These are phyloP conservation scores for Pammene aurita DNA, from an alignment of 2,888 invertebrate species.

Conservation along the genomic window DNA sequence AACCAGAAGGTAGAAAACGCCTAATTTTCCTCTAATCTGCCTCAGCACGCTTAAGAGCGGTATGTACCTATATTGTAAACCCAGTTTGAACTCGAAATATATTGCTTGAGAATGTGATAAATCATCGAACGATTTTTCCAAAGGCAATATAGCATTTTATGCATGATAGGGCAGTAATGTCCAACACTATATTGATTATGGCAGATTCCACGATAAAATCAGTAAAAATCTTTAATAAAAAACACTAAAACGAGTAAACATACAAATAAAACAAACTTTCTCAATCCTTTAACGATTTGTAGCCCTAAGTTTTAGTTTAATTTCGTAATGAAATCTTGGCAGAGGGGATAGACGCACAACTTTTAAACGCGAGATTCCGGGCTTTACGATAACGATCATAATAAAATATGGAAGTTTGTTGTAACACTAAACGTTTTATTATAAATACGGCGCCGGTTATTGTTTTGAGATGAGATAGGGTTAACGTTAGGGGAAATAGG, in stretches of 20 bases:
- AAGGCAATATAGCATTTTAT: too few species aligned
- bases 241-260: slow-evolving; percentile 22
- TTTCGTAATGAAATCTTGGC: slow-evolving; percentile 74
- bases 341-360: slow-evolving; percentile 56
- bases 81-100: too few species aligned
- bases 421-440: slow-evolving; percentile 81
- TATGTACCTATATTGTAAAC: too few species aligned
- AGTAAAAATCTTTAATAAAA: neutral
- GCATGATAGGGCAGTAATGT: too few species aligned
- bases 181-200: too few species aligned
- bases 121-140: too few species aligned
- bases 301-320: slow-evolving; percentile 63
- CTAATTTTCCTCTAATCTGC: too few species aligned
- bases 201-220: too few species aligned
- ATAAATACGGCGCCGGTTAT: slow-evolving; percentile 68
- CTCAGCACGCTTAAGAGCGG: too few species aligned
- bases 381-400: slow-evolving; percentile 81
- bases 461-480: slow-evolving; percentile 54
- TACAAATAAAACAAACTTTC: slow-evolving; percentile 44
- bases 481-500: neutral
- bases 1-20: too few species aligned
- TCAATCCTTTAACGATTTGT: slow-evolving; percentile 43
- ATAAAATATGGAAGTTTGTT: slow-evolving; percentile 83
- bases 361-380: slow-evolving; percentile 72
- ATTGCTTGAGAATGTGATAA: too few species aligned